phyloP scores from a whole-genome alignment of 2,797 vertebrate species.

The Macroramphosus scolopax region DNA sequence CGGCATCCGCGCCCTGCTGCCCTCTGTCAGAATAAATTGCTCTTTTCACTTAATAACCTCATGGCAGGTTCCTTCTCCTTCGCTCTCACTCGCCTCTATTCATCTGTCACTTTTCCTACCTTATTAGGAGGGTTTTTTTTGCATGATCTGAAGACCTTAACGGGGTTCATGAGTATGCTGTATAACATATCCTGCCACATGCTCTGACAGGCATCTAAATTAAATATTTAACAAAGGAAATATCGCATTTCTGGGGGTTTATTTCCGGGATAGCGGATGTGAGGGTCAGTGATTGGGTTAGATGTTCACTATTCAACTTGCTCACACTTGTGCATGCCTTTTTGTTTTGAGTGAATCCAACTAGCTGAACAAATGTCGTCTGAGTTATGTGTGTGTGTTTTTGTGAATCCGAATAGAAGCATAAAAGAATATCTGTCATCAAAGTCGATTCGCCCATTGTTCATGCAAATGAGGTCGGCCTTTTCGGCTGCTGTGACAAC shows the following conservation, averaged over 20 bases:
- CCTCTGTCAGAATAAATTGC: conserved; percentile 61
- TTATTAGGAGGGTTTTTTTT: conserved; percentile 43
- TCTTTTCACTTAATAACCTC: conserved; percentile 67
- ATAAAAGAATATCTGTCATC: conserved; percentile 3
- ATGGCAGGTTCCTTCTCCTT: conserved; percentile 40
- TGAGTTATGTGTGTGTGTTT: background rate
- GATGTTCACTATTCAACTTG: too few species aligned
- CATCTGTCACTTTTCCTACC: conserved; percentile 52
- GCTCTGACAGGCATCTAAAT: too few species aligned
- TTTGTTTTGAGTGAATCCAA: too few species aligned
- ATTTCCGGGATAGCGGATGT: too few species aligned
- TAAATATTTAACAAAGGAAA: too few species aligned
- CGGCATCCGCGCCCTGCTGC: conserved; percentile 27
- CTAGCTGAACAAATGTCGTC: too few species aligned
- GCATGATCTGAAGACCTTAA: too few species aligned
- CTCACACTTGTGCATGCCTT: too few species aligned
- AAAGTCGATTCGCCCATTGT: background rate
- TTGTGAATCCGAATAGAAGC: background rate
- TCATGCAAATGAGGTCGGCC: background rate
- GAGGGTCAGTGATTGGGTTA: too few species aligned
- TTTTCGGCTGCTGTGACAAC: conserved; percentile 7
- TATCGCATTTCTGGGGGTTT: too few species aligned
- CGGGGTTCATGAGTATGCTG: too few species aligned
- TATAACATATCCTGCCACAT: too few species aligned
- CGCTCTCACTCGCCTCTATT: conserved; percentile 23